These are phyloP conservation scores for Catharus bicknelli DNA, from an alignment of 2,113 vertebrate genomes.

Conservation along the genomic window DNA sequence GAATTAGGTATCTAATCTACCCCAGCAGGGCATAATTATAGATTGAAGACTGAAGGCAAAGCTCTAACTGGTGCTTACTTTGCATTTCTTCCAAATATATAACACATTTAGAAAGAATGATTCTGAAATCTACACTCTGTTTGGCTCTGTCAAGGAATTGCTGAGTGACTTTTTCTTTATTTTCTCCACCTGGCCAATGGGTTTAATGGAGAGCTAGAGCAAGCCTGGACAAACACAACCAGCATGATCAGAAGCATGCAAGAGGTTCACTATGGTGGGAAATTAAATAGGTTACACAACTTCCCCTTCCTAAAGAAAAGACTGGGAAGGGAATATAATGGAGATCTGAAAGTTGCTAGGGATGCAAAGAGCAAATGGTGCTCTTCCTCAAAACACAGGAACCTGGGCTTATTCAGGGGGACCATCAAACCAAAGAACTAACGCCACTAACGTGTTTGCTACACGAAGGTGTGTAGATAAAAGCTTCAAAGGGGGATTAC, in stretches of 20 bases:
- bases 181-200: background rate
- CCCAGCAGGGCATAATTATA: background rate
- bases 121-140: background rate
- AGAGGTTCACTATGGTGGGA: background rate
- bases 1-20: conserved; percentile 5
- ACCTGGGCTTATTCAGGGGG: background rate
- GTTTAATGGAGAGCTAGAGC: background rate
- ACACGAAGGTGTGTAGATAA: background rate
- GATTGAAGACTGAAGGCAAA: background rate
- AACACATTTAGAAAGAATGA: background rate
- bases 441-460: fast-evolving
- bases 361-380: background rate
- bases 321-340: background rate
- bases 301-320: background rate
- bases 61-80: background rate
- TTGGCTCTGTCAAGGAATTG: background rate
- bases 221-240: background rate
- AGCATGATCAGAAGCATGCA: fast-evolving
- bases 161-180: background rate
- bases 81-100: background rate
- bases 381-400: background rate
- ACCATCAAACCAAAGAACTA: background rate
- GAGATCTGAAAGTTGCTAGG: background rate
- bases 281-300: background rate
- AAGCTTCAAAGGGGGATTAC: background rate